Base-by-base conservation (phyloP, 2,113 vertebrate genomes). In the Amphiprion percula region DNA sequence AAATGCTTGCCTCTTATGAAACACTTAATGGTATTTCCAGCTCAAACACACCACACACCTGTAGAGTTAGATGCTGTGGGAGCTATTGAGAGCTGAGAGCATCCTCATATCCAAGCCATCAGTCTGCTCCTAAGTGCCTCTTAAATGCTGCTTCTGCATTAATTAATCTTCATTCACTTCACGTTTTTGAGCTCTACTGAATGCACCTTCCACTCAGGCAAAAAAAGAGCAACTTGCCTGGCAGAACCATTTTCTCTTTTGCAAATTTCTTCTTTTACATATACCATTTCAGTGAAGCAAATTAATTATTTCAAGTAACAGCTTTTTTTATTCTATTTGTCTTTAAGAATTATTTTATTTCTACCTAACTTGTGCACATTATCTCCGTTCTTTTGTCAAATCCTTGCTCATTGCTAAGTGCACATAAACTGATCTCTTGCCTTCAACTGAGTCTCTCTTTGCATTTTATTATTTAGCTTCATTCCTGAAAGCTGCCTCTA, bases 111-210 rank as follows among this genome's bases (percentile, higher is more conserved):
- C 69, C 33, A 0, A 64, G 53, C 82, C 80, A 79, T 80, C 78
- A 30, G 49, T 14, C 47, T 56, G 74, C 66, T 77, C 49, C 77
- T 84, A 80, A 90, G 90, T 86, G 83, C 62, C 61, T 54, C 33
- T 80, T 87, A 77, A 85, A 89, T 76, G 85, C 79, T 69, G 67
- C 77, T 64, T 59, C 80, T 30, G 79, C 74, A 50, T 90, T 84
- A 88, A 90, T 88, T 87, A 61, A 85, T 83, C 49, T 89, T 84
- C 72, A 84, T 83, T 70, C 41, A 4, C 24, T 41, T 19, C 41
- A 4, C 24, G 33, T 19, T 79, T 79, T 47, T 66, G 61, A 76
- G 82, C 56, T 80, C 50, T 10, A 1, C 61, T 87, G 82, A 85
- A 85, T 79, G 23, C 67, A 61, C 12, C 47, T 17, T 44, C 62